These are phyloP conservation scores for Nemotelus nigrinus DNA, from an alignment of 2,888 invertebrate genomes.

Conservation along the genomic window DNA sequence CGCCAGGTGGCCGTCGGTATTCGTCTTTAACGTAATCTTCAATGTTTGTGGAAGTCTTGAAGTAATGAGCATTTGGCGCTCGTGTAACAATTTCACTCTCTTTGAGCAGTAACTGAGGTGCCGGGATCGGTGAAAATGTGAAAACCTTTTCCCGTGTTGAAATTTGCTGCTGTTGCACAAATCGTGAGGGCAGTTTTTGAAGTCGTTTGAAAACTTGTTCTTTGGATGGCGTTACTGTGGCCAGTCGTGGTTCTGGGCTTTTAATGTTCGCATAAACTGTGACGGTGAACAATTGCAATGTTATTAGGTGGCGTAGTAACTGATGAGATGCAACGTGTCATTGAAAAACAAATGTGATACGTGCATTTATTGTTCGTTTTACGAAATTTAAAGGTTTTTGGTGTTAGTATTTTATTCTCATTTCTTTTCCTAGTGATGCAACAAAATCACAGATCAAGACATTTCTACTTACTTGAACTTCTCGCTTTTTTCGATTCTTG, in stretches of 20 bases:
- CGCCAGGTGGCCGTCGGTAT: background rate
- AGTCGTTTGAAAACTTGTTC: background rate
- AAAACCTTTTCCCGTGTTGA: constrained; percentile 38
- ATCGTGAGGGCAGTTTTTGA: constrained; percentile 7
- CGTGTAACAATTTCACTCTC: constrained; percentile 30
- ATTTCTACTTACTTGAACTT: background rate
- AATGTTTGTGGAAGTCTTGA: background rate
- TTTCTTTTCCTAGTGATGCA: too few relatives aligned
- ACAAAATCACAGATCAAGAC: too few relatives aligned
- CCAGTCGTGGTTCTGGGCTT: background rate
- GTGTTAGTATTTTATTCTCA: background rate
- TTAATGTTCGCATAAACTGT: background rate
- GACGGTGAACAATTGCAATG: too few relatives aligned
- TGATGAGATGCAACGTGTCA: too few relatives aligned
- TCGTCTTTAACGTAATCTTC: constrained; percentile 40
- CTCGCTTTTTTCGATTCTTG: background rate
- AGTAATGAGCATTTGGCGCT: constrained; percentile 5
- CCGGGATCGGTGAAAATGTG: constrained; percentile 40
- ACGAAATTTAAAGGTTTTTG: background rate
- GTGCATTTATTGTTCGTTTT: background rate
- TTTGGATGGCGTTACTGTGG: background rate
- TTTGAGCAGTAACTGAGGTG: constrained; percentile 23
- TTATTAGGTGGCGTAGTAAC: too few relatives aligned
- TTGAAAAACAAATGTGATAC: too few relatives aligned
- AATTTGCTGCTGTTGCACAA: constrained; percentile 9